phyloP scores from a whole-genome alignment of 1,140 invertebrate genomes.

The Riptortus pedestris region DNA sequence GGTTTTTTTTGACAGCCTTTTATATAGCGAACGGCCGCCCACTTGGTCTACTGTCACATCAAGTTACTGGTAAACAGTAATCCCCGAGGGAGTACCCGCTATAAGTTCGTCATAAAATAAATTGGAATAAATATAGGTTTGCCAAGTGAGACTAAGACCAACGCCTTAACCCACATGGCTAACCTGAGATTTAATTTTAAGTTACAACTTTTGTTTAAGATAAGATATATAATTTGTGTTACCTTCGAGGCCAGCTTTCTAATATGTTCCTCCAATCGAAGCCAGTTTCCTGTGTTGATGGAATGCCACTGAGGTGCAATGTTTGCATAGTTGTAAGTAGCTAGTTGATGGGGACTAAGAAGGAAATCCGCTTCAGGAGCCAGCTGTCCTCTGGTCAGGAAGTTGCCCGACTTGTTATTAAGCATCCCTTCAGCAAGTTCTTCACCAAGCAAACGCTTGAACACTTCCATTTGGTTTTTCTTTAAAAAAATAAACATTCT shows the following conservation, averaged over 20 bases:
- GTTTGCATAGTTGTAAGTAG: conserved; percentile 45
- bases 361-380: conserved; percentile 45
- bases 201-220: too few relatives aligned
- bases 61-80: too few relatives aligned
- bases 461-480: conserved; percentile 22
- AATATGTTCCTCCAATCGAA: conserved; percentile 37
- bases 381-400: conserved; percentile 43
- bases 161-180: too few relatives aligned
- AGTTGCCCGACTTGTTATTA: conserved; percentile 12
- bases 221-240: too few relatives aligned
- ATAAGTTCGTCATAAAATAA: too few relatives aligned
- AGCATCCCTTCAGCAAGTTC: conserved; percentile 6
- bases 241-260: conserved; percentile 27
- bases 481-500: background rate
- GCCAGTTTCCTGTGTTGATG: conserved; percentile 40
- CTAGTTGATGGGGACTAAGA: conserved; percentile 38
- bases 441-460: conserved; percentile 16
- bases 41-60: too few relatives aligned
- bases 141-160: too few relatives aligned
- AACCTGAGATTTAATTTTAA: too few relatives aligned
- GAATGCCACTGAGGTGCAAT: conserved; percentile 44
- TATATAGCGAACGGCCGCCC: too few relatives aligned
- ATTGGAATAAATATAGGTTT: too few relatives aligned
- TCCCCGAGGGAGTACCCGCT: too few relatives aligned
- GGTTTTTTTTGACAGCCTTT: too few relatives aligned